Base-by-base conservation (phyloP, 2,888 invertebrate genomes). In the Pyrochroa serraticornis region DNA sequence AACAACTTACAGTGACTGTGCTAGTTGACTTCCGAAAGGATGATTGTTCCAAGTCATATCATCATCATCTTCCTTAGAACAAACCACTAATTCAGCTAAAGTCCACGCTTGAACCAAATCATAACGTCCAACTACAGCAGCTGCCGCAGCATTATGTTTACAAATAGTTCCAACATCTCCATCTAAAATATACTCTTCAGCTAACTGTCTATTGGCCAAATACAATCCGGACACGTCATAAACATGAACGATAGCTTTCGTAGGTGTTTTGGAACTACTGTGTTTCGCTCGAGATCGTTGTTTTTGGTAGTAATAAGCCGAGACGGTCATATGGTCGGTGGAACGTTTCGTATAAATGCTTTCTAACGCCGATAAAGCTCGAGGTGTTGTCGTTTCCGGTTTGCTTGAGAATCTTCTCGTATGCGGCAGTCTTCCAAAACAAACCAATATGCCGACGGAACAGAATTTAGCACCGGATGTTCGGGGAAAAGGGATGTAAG, bases 391-490 rank as follows among this genome's bases (percentile, higher is more conserved):
- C 6, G 88, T 85, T 74, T 91, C 91, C 12, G 87, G 85, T 66
- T 89, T 87, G 46, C 88, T 78, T 0, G 90, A 89, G 12, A 90
- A 74, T 52, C 90, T 82, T 67, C 90, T 83, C 67, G 86, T 85
- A 30, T 68, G 58, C 50, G 89, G 82, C 0, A 90, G 88, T 46
- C 93, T 85, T 45, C 90, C 90, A 79, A 97, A 97, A 65, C 92
- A 92, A 0, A 95, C 94, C 54, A 97, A 79, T 51, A 88, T 85
- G 71, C 93, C 93, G 13, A 91, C 91, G 22, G 91, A 91, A 78
- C 93, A 94, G 83, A 97, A 97, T 70, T 91, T 89, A 0, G 95
- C 96, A 0, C 96, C 96, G 7, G 94, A 95, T 0, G 96, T 97
- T 49, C 94, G 84, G 0, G 97, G 97, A 78, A 95, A 97, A 0